Base-by-base conservation (phyloP, 2,113 vertebrate genomes). In the Lipotes vexillifer region DNA sequence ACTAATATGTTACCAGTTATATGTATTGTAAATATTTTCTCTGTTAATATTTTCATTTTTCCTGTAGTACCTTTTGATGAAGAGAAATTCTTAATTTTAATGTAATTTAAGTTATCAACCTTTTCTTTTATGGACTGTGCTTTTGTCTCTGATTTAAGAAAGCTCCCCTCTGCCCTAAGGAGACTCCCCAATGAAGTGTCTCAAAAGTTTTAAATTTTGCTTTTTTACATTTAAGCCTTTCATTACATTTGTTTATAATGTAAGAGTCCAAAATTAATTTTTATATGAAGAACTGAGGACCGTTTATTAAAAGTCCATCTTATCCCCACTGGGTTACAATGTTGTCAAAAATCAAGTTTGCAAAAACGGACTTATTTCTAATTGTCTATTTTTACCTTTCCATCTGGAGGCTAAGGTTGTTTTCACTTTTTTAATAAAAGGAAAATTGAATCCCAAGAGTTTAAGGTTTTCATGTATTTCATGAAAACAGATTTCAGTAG, bases 301-400 rank as follows among this genome's bases (percentile, higher is more conserved):
- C 18, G 44, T 52, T 83, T 85, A 57, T 36, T 81, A 52, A 82
- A 87, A 90, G 75, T 69, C 14, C 31, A 63, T 77, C n/a, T 20
- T 83, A 82, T 46, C 15, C 33, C 21, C 12, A 82, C 6, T 77
- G 59, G 68, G 81, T 75, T 86, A 81, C n/a, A 68, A 44, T 93
- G 36, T 74, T 86, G 81, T 74, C n/a, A 86, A 90, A 97, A 93
- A 49, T 74, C 27, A 80, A 88, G 21, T 52, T 59, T 97, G 46
- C 41, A 86, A 25, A 75, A 69, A 90, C 55, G 27, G 20, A 27
- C 18, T 90, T 86, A 86, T 44, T 93, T 66, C 80, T 86, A 41
- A 33, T 68, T 68, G 57, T 89, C 11, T 84, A 55, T 44, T 81
- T n/a, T 74, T 44, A 77, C 5, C 25, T 74, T 61, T 93, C 44